A percentile compares a stretch with the other conserved stretches of the same genome.
Conservation (phyloP, 1,140 invertebrate genomes). For the Lasioglossum albipes region DNA sequence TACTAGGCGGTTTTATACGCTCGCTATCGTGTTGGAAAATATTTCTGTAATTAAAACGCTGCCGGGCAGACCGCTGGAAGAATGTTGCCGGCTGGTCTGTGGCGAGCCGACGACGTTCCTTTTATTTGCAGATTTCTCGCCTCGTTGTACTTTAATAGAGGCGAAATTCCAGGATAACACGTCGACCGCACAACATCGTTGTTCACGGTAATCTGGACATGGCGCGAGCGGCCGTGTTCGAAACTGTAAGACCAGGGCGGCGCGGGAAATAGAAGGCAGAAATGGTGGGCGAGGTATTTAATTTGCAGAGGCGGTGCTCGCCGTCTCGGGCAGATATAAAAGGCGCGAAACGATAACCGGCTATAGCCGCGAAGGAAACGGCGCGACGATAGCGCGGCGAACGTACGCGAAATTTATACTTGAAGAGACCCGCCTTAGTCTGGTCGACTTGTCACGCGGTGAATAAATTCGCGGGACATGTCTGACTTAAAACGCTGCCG, state of each 20-base stretch:
- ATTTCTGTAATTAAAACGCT: slow-evolving; percentile 41
- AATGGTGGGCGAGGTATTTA: slow-evolving; percentile 49
- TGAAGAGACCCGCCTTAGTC: neutral
- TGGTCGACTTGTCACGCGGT: neutral
- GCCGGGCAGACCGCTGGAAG: neutral
- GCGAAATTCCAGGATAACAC: slow-evolving; percentile 45
- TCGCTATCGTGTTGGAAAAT: neutral
- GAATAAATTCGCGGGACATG: slow-evolving; percentile 37
- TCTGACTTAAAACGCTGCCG: slow-evolving; percentile 31
- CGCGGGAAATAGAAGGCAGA: slow-evolving; percentile 24
- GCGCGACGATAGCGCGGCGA: neutral
- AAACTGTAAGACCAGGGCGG: slow-evolving; percentile 46
- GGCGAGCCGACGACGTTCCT: neutral
- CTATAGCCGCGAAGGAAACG: neutral
- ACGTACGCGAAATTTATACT: slow-evolving; percentile 48
- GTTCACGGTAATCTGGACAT: slow-evolving; percentile 44
- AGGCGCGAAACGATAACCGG: slow-evolving; percentile 50
- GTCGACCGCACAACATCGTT: slow-evolving; percentile 33
- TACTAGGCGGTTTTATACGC: neutral
- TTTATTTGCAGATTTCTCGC: slow-evolving; percentile 35
- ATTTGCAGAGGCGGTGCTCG: slow-evolving; percentile 39
- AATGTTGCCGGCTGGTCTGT: neutral
- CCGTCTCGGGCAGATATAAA: slow-evolving; percentile 35
- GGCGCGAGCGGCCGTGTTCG: slow-evolving; percentile 18
- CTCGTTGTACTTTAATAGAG: slow-evolving; percentile 36